Base-by-base conservation (phyloP, 2,888 invertebrate genomes). In the Suillia variegata region DNA sequence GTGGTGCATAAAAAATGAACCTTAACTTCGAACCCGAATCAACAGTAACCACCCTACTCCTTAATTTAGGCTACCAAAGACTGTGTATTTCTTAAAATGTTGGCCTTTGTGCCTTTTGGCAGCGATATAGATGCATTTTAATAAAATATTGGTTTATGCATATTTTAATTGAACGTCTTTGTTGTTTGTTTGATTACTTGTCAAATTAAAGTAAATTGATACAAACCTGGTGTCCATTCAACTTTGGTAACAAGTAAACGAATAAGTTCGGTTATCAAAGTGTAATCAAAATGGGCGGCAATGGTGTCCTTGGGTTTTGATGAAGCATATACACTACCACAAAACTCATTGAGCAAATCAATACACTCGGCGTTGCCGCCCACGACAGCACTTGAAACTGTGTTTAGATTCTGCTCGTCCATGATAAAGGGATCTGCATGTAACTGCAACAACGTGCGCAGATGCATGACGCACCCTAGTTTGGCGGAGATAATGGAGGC, bases 401-500 rank as follows among this genome's bases (percentile, higher is more conserved):
- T 67, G 48, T 66, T 66, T 2, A 62, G 49, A 22, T 68, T 66
- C 4, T 64, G 49, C 15, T 56, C 56, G 45, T 71, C 71, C 2
- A 61, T 47, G n/a, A 67, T 24, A 24, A 62, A 68, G 1, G 71
- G 67, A 61, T 76, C 67, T 1, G 88, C 85, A 13, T 91, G 91
- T 57, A 92, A 84, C 70, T 86, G 86, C 60, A 94, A 81, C 55
- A 95, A 84, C 72, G 89, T 88, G 63, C 86, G 86, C 2, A 89
- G 85, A 51, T 88, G 85, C 64, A 88, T 85, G 1, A 85, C 57
- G 59, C 88, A 87, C 0, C 92, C 93, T 65, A 89, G 84, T 20
- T 86, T 85, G 6, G 91, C 88, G 54, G 93, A 92, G 2, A 90
- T 88, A 89, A 93, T 93, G 69, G 94, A 84, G 0, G 92, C 86